phyloP scores from a whole-genome alignment of 1,140 invertebrate species.

The Carposina sasakii region DNA sequence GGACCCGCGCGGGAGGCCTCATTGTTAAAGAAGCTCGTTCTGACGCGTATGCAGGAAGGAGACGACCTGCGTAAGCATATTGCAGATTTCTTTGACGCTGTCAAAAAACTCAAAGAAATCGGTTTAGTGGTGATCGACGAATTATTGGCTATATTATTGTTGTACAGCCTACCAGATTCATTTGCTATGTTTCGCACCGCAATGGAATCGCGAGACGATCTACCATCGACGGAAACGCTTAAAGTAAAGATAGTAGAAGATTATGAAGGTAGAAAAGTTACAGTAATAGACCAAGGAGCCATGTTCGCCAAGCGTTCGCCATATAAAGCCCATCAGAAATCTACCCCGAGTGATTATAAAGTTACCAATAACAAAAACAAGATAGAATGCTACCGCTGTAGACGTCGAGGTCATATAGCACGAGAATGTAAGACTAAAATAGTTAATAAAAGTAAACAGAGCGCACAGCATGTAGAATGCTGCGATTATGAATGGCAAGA shows the following conservation, averaged over 20 bases:
- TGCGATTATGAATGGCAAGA: constrained; percentile 1
- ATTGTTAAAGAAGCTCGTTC: constrained; percentile 26
- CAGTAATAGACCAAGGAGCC: constrained; percentile 18
- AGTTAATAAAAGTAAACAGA: constrained; percentile 17
- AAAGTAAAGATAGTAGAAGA: constrained; percentile 29
- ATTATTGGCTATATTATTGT: constrained; percentile 25
- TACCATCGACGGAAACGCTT: constrained; percentile 22
- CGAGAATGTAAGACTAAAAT: constrained; percentile 22
- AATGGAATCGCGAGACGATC: constrained; percentile 29
- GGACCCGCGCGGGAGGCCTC: constrained; percentile 28
- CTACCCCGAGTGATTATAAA: background rate
- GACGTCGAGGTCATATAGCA: constrained; percentile 24
- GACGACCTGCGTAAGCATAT: constrained; percentile 28
- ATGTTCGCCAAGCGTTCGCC: constrained; percentile 9
- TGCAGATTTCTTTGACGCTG: constrained; percentile 30
- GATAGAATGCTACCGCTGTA: constrained; percentile 24
- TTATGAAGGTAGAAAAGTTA: constrained; percentile 19
- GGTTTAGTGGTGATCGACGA: constrained; percentile 30
- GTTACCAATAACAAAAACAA: constrained; percentile 13
- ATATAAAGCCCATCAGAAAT: background rate
- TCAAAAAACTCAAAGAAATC: constrained; percentile 31
- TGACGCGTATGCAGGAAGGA: constrained; percentile 27
- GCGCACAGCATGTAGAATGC: constrained; percentile 15
- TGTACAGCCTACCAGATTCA: constrained; percentile 27
- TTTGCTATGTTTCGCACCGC: constrained; percentile 26